phyloP scores from a whole-genome alignment of 2,888 invertebrate genomes.

The Scaptomyza flava region DNA sequence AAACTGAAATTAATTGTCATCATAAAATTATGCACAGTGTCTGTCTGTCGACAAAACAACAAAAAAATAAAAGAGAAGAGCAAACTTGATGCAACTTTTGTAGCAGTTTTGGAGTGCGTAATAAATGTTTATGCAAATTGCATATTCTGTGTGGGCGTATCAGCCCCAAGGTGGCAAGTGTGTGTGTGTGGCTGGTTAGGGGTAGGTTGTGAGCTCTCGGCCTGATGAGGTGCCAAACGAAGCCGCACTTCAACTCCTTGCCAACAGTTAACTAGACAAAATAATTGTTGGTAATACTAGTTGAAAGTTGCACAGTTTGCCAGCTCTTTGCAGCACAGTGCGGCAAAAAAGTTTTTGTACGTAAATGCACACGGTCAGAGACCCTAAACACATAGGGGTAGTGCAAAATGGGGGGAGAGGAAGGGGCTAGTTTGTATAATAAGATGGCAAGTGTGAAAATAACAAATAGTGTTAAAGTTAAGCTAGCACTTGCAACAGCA shows the following conservation, averaged over 20 bases:
- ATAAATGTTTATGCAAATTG: conserved; percentile 75
- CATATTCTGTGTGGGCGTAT: conserved; percentile 33
- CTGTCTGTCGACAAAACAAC: conserved; percentile 2
- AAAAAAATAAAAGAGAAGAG: conserved; percentile 21
- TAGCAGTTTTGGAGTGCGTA: conserved; percentile 61
- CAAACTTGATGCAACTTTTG: conserved; percentile 53
- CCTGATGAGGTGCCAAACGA: conserved; percentile 37
- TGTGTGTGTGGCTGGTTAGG: not conserved
- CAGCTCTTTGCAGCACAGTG: conserved; percentile 25
- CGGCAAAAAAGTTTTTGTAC: conserved; percentile 30
- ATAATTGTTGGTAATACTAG: conserved; percentile 65
- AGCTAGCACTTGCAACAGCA: conserved; percentile 11
- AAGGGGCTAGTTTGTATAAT: not conserved
- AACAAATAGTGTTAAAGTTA: conserved; percentile 35
- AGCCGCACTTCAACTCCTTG: conserved; percentile 62
- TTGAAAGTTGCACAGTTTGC: conserved; percentile 46
- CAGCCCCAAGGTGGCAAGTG: not conserved
- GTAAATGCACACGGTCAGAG: conserved; percentile 35
- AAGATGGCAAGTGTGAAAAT: conserved; percentile 37
- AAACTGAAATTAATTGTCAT: conserved; percentile 71
- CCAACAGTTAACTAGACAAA: conserved; percentile 68
- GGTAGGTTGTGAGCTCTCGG: conserved; percentile 7
- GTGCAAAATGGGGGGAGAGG: too few relatives aligned
- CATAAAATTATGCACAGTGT: conserved; percentile 68
- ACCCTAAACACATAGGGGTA: conserved; percentile 18